A percentile compares a stretch with the other conserved stretches of the same genome.
Conservation (phyloP, 2,113 vertebrate genomes). For the Synchiropus splendidus region DNA sequence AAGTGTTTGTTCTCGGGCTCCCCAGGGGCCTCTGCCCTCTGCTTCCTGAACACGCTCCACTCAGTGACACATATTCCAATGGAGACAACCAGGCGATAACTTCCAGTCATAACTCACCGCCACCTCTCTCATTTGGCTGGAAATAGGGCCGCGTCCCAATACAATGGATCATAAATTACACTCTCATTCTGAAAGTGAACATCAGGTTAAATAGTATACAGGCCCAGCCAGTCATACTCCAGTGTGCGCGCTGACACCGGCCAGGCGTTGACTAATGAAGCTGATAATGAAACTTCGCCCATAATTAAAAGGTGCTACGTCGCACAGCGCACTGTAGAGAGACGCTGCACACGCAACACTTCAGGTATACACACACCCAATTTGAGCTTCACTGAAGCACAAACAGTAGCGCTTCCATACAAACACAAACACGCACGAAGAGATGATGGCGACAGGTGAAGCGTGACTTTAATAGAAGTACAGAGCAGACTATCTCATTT, state of each 20-base stretch:
- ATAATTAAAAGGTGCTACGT: conserved; percentile 54
- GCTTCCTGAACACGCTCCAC: too few species aligned
- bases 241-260: conserved; percentile 27
- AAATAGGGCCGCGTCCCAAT: conserved; percentile 30
- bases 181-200: conserved; percentile 28
- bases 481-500: conserved; percentile 25
- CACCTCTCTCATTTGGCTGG: conserved; percentile 16
- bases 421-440: not conserved
- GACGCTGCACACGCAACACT: conserved; percentile 10
- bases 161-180: conserved; percentile 35
- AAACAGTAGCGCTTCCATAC: conserved; percentile 8
- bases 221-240: conserved; percentile 7
- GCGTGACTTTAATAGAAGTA: conserved; percentile 24
- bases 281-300: conserved; percentile 56
- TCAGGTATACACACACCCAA: conserved; percentile 3
- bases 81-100: conserved; percentile 17
- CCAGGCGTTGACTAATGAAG: conserved; percentile 50
- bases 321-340: conserved; percentile 31
- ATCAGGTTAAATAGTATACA: conserved; percentile 43
- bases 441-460: conserved; percentile 14
- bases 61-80: conserved; percentile 15
- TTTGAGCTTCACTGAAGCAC: not conserved
- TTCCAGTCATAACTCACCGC: conserved; percentile 11
- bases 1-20: too few species aligned
- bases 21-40: too few species aligned